Conservation (phyloP, 2,888 invertebrate species). For the Drosophila flavopinicola region DNA sequence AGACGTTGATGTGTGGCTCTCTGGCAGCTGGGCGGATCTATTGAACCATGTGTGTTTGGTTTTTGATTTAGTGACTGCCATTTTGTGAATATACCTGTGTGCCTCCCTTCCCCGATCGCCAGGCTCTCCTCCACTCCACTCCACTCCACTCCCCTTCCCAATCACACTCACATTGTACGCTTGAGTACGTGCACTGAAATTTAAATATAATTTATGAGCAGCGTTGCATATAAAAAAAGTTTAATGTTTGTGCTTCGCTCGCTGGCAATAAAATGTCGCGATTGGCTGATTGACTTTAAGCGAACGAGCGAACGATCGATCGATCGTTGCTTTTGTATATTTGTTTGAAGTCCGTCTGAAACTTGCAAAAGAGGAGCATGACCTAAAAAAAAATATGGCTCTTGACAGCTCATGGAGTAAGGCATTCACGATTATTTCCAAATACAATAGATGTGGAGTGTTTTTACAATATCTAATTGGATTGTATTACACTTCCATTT, state of each 20-base stretch:
- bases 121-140: neutral
- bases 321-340: constrained; percentile 28
- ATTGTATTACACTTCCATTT: neutral
- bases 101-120: constrained; percentile 6
- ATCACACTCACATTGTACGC: constrained; percentile 58
- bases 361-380: constrained; percentile 56
- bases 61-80: constrained; percentile 77
- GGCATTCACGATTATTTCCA: constrained; percentile 6
- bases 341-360: constrained; percentile 23
- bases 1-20: constrained; percentile 57
- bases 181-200: constrained; percentile 74
- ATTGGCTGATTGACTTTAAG: constrained; percentile 67
- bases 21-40: constrained; percentile 26
- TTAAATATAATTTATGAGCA: constrained; percentile 76
- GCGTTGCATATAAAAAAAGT: constrained; percentile 56
- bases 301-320: constrained; percentile 29
- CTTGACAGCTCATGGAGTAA: constrained; percentile 20
- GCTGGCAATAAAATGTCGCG: constrained; percentile 73
- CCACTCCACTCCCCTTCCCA: constrained; percentile 14
- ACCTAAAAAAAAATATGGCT: constrained; percentile 53
- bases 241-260: constrained; percentile 17
- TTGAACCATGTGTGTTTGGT: constrained; percentile 46
- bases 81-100: constrained; percentile 54
- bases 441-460: constrained; percentile 7
- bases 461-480: no score